Evolutionary conservation across 2,888 invertebrate genomes (phyloP).

Genomic region (Caenorhabditis auriculariae): DNA sequence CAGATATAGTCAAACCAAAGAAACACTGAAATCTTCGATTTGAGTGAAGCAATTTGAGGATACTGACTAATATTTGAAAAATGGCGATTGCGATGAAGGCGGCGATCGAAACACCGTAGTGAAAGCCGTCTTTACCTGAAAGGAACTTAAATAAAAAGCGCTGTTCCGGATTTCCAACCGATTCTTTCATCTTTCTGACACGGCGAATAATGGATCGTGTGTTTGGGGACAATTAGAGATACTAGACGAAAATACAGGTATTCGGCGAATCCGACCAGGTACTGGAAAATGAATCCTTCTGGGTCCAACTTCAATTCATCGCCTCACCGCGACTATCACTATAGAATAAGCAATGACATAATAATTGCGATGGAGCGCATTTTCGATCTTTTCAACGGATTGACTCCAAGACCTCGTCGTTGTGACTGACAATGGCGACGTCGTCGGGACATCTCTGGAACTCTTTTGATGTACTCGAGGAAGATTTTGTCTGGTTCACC

Average conservation of each 20-base stretch:
- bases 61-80: conserved; percentile 48
- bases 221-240: conserved; percentile 44
- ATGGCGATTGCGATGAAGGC: conserved; percentile 50
- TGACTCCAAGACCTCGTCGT: conserved; percentile 24
- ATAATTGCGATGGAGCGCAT: conserved; percentile 40
- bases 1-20: conserved; percentile 56
- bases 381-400: conserved; percentile 29
- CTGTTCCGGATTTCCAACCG: conserved; percentile 1
- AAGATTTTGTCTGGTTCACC: too few relatives aligned
- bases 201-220: conserved; percentile 39
- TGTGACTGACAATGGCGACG: conserved; percentile 8
- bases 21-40: conserved; percentile 47
- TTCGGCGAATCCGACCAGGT: conserved; percentile 52
- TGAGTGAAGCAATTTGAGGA: background rate
- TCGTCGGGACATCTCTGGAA: too few relatives aligned
- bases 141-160: background rate
- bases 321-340: conserved; percentile 46
- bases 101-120: conserved; percentile 51
- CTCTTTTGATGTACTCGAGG: too few relatives aligned
- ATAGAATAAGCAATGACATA: conserved; percentile 51
- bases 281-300: conserved; percentile 37
- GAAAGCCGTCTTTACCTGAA: conserved; percentile 48
- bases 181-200: conserved; percentile 46
- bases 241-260: conserved; percentile 56
- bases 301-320: background rate